Evolutionary conservation across 35 echinoderm and acorn worm genomes (phyloP).

Genomic region (Patiria miniata): DNA sequence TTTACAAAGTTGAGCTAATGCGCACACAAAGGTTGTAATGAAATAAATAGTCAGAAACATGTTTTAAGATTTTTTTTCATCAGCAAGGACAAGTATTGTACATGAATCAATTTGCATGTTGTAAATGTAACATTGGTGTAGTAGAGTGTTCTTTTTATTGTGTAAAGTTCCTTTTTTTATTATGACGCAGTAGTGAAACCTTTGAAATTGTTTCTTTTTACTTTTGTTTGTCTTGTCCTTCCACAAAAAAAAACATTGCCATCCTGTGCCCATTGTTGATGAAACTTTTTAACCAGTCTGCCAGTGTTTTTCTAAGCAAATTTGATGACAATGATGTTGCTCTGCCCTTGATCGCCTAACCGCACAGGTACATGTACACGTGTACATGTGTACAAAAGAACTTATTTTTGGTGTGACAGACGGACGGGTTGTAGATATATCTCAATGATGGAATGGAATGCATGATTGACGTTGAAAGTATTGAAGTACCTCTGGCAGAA

Average conservation of each 20-base stretch:
- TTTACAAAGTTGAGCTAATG: no score
- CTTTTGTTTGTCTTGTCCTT: not conserved
- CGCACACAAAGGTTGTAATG: no score
- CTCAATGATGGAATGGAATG: not conserved
- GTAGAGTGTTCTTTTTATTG: not conserved
- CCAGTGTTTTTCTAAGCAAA: not conserved
- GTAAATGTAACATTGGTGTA: not conserved
- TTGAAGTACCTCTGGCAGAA: not conserved
- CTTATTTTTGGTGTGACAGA: no score
- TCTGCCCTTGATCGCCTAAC: conserved; percentile 4
- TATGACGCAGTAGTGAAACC: not conserved
- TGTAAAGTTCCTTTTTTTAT: not conserved
- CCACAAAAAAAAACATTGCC: not conserved
- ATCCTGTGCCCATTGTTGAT: not conserved
- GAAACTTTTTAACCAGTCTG: not conserved
- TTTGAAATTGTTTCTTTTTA: not conserved
- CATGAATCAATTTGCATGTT: no score
- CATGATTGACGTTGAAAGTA: not conserved
- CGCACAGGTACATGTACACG: not conserved
- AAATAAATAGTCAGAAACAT: no score
- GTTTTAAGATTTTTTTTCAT: no score
- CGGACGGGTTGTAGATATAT: not conserved
- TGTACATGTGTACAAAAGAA: no score
- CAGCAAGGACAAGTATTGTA: no score
- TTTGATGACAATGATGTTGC: not conserved